Percentiles rank a stretch among this genome's conserved stretches.
Conservation (phyloP, 2,888 invertebrate genomes). For the Drosophila testacea region DNA sequence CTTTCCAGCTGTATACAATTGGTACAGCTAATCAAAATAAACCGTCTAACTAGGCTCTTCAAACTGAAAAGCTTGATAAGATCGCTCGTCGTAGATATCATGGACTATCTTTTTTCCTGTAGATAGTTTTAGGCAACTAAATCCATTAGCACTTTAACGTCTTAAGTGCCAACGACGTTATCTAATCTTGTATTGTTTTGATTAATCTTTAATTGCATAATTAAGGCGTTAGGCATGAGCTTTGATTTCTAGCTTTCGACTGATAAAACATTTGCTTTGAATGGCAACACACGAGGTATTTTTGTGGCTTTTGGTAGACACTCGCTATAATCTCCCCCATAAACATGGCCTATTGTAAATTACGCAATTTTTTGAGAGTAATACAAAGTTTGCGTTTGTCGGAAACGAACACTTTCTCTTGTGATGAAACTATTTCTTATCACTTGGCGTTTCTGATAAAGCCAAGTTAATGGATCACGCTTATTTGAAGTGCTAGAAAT, state of each 20-base stretch:
- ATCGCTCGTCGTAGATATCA: constrained; percentile 22
- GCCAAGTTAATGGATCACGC: not conserved
- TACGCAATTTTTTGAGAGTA: constrained; percentile 10
- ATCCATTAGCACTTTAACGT: constrained; percentile 43
- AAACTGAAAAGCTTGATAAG: constrained; percentile 35
- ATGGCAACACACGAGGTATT: not conserved
- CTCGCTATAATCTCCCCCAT: not conserved
- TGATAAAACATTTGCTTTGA: constrained; percentile 37
- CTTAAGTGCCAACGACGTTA: constrained; percentile 29
- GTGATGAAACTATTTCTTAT: not conserved
- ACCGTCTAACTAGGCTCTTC: constrained; percentile 1
- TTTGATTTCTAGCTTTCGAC: constrained; percentile 54
- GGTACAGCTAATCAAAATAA: constrained; percentile 52
- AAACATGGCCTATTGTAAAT: not conserved
- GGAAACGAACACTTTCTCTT: not conserved
- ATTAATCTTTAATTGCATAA: constrained; percentile 61
- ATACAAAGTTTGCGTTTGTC: constrained; percentile 2
- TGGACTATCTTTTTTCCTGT: not conserved
- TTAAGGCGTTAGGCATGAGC: constrained; percentile 49
- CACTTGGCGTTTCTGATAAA: not conserved
- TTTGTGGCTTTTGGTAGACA: constrained; percentile 1
- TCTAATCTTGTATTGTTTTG: constrained; percentile 55
- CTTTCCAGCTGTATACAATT: not conserved
- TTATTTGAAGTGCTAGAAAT: too few relatives aligned
- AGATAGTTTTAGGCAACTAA: constrained; percentile 17